Evolutionary conservation across 2,797 vertebrate genomes (phyloP).

Genomic region (Onychomys leucogaster): DNA sequence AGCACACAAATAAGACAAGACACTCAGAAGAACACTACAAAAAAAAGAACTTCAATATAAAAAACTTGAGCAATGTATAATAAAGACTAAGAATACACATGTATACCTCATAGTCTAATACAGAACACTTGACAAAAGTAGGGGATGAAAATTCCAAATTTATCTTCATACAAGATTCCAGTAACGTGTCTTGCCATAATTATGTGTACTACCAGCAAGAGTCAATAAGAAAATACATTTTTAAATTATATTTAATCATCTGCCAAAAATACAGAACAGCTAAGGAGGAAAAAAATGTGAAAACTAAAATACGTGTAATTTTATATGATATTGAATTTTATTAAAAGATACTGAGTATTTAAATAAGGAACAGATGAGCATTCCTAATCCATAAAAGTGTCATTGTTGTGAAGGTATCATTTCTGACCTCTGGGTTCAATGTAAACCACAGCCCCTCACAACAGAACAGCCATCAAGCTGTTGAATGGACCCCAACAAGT

Average conservation of each 20-base stretch:
- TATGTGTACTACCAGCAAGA: neutral
- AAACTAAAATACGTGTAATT: neutral
- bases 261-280: neutral
- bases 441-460: neutral
- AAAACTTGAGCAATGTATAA: neutral
- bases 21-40: neutral
- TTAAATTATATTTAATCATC: neutral
- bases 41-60: neutral
- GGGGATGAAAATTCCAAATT: neutral
- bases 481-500: neutral
- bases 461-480: neutral
- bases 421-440: neutral
- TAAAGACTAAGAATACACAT: neutral
- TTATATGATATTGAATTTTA: neutral
- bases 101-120: neutral
- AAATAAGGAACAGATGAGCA: neutral
- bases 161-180: neutral
- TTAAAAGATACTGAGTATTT: neutral
- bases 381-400: neutral
- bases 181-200: neutral
- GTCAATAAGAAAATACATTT: neutral
- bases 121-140: neutral
- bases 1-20: neutral
- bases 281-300: neutral
- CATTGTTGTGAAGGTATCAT: neutral